Evolutionary conservation across 2,888 invertebrate species (phyloP), one percentile per base, ranked within the genome.

Genomic region (Parnassius smintheus): DNA sequence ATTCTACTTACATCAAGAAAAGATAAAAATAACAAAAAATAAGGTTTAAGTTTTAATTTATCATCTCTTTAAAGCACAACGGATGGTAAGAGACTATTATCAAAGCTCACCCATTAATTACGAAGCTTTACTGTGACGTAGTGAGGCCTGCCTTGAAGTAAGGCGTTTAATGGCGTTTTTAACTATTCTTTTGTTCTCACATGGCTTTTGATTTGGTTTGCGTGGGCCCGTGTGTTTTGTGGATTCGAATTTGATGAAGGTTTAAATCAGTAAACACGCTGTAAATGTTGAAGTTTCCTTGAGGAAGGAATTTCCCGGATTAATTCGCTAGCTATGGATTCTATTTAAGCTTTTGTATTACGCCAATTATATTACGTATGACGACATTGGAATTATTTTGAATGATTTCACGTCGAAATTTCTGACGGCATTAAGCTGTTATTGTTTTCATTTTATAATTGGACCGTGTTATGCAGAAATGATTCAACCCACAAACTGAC

Each of bases 181-280:
- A 61, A 63, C 65, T 3, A 71, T 74, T 71, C 76, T 75, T 78
- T 78, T 79, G 78, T 79, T 75, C 72, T 69, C 42, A 18, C 65
- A 65, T 52, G 53, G 70, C 81, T 45, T 81, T 81, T 81, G 81
- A 80, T 78, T 69, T 66, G 67, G 59, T 57, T 58, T 59, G 66
- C 72, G 71, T 68, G 66, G 66, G 67, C 55, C 53, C 60, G 49
- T 13, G 61, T 66, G 62, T 65, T 56, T 48, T 51, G 57, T 44
- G 59, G 58, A 64, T 56, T 64, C 42, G 52, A 54, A 56, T 64
- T 67, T 68, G 66, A 66, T 69, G 63, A 59, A 65, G 62, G 61
- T 61, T 60, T 54, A 42, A 59, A 51, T 18, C 45, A 13, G 56
- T 61, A 60, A 65, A 55, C 59, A 61, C 51, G 49, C 49, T 35